These are phyloP conservation scores for Hyles lineata DNA, from an alignment of 2,888 invertebrate genomes.

Conservation along the genomic window DNA sequence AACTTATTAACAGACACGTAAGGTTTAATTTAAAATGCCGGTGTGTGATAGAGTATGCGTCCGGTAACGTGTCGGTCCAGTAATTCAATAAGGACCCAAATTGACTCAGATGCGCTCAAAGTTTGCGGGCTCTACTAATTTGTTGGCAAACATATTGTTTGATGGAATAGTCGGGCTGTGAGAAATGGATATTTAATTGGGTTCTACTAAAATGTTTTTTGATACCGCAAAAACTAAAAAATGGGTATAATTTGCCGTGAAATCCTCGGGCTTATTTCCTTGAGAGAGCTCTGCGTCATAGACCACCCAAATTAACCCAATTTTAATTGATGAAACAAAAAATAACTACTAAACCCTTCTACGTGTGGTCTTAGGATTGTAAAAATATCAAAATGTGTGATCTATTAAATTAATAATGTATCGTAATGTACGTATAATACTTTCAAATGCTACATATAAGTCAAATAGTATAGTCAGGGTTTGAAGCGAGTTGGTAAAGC, in stretches of 20 bases:
- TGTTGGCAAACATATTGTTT: constrained; percentile 79
- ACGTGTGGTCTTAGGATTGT: too few relatives aligned
- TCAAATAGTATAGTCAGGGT: too few relatives aligned
- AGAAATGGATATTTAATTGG: constrained; percentile 45
- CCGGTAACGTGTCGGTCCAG: constrained; percentile 74
- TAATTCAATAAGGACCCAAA: constrained; percentile 83
- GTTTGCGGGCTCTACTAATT: constrained; percentile 75
- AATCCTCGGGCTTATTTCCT: neutral
- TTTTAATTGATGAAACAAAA: neutral
- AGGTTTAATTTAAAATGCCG: constrained; percentile 38
- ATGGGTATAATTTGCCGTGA: constrained; percentile 1
- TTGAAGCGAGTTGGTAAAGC: too few relatives aligned
- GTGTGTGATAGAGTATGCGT: constrained; percentile 28
- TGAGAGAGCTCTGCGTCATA: neutral
- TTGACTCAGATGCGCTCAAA: constrained; percentile 78
- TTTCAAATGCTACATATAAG: too few relatives aligned
- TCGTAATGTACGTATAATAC: too few relatives aligned
- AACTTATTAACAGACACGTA: constrained; percentile 26
- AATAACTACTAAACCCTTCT: too few relatives aligned
- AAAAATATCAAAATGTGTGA: too few relatives aligned
- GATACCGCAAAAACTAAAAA: neutral
- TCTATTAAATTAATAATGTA: too few relatives aligned
- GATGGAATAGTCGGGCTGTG: constrained; percentile 50
- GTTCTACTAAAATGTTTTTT: constrained; percentile 1
- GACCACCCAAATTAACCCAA: neutral